These are phyloP conservation scores for Tragelaphus imberbis DNA, from an alignment of 2,113 vertebrate genomes.

Conservation along the genomic window DNA sequence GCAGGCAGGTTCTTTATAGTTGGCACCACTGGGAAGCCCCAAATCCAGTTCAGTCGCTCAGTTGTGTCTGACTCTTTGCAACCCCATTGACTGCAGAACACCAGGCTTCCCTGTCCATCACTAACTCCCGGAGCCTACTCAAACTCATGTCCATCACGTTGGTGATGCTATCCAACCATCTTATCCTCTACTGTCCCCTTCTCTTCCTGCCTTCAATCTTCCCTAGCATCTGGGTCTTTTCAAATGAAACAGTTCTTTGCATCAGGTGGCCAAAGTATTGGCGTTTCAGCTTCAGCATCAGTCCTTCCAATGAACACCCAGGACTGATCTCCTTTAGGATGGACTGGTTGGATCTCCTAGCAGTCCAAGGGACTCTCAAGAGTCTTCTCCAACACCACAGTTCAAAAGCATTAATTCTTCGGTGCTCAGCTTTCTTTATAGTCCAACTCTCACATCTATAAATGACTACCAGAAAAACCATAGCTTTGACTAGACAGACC, in stretches of 20 bases:
- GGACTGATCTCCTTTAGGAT: neutral
- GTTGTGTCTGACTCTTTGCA: neutral
- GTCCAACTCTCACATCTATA: neutral
- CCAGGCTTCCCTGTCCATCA: neutral
- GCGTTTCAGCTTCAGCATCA: neutral
- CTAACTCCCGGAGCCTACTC: neutral
- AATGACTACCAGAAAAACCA: neutral
- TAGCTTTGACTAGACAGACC: neutral
- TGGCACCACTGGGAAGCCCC: neutral
- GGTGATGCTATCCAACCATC: neutral
- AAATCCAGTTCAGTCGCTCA: neutral
- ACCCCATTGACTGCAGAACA: neutral
- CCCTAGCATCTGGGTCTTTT: neutral
- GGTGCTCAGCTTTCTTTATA: neutral
- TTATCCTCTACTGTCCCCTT: neutral
- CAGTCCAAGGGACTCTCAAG: neutral
- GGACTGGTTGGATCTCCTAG: neutral
- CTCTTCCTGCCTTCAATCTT: neutral
- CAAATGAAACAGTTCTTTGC: neutral
- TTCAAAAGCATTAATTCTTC: neutral
- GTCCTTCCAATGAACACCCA: neutral
- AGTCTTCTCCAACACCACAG: neutral
- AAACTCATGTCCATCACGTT: neutral
- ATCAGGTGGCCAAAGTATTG: neutral
- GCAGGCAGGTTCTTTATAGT: neutral